phyloP scores from a whole-genome alignment of 2,113 vertebrate species.

The Paraplagusia blochii region DNA sequence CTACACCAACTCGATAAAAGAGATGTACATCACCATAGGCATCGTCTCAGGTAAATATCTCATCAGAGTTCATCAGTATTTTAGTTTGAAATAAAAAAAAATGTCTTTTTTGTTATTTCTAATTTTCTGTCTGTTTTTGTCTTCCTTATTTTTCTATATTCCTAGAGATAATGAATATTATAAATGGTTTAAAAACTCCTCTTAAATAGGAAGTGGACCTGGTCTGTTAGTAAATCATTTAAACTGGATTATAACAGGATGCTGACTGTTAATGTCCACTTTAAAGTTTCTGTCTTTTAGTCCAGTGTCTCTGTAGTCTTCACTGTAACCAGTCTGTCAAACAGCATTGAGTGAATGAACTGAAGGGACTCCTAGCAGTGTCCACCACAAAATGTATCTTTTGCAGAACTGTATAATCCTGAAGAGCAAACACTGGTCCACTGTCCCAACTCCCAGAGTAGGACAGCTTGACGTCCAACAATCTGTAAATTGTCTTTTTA shows the following conservation, averaged over 20 bases:
- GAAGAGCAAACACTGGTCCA: constrained; percentile 9
- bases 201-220: no score
- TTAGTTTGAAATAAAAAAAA: no score
- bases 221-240: no score
- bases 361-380: constrained; percentile 61
- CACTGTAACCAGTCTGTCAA: background rate
- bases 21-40: constrained; percentile 90
- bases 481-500: constrained; percentile 20
- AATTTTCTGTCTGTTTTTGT: no score
- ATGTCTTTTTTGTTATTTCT: no score
- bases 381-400: constrained; percentile 20
- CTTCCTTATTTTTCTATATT: no score
- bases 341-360: constrained; percentile 15
- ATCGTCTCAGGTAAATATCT: constrained; percentile 82
- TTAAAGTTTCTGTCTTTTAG: no score
- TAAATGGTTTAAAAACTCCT: no score
- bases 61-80: no score
- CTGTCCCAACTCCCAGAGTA: constrained; percentile 15
- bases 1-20: constrained; percentile 80
- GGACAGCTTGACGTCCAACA: background rate
- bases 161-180: no score
- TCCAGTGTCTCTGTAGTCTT: background rate
- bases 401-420: constrained; percentile 29
- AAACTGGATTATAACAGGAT: no score
- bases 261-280: no score